Percentiles rank a stretch among this genome's conserved stretches.
Evolutionary conservation across 2,113 vertebrate species (phyloP).

Genomic region (Engystomops pustulosus): DNA sequence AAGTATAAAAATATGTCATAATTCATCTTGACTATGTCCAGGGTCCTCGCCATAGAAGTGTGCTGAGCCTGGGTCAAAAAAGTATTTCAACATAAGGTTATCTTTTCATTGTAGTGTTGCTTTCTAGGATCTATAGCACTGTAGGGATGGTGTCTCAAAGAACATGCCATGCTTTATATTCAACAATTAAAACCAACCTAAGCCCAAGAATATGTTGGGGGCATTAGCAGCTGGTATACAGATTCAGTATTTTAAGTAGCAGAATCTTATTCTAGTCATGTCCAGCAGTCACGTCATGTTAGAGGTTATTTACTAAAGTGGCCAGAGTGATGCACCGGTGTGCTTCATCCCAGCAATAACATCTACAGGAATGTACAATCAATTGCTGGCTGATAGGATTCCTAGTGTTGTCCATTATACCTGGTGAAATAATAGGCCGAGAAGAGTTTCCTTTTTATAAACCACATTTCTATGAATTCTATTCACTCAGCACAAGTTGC

Average conservation of each 20-base stretch:
- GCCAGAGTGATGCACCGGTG: neutral
- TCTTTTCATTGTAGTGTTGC: no score
- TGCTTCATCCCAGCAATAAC: neutral
- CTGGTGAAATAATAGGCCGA: neutral
- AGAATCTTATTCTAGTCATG: neutral
- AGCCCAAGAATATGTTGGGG: neutral
- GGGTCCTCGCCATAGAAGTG: no score
- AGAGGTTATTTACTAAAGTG: neutral
- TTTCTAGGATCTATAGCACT: no score
- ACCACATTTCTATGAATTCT: neutral
- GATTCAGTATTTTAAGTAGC: neutral
- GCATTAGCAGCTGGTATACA: neutral
- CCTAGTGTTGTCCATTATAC: neutral
- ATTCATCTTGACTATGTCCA: no score
- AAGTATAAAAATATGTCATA: no score
- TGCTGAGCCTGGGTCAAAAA: no score
- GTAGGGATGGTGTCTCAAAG: neutral
- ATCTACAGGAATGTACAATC: neutral
- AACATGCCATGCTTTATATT: neutral
- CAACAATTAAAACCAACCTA: neutral
- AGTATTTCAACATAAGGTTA: no score
- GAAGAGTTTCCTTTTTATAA: neutral
- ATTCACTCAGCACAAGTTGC: conserved; percentile 7
- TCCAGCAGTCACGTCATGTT: neutral
- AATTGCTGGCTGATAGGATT: neutral